phyloP scores from a whole-genome alignment of 2,113 vertebrate species.

The Mesembrinibis cayennensis region DNA sequence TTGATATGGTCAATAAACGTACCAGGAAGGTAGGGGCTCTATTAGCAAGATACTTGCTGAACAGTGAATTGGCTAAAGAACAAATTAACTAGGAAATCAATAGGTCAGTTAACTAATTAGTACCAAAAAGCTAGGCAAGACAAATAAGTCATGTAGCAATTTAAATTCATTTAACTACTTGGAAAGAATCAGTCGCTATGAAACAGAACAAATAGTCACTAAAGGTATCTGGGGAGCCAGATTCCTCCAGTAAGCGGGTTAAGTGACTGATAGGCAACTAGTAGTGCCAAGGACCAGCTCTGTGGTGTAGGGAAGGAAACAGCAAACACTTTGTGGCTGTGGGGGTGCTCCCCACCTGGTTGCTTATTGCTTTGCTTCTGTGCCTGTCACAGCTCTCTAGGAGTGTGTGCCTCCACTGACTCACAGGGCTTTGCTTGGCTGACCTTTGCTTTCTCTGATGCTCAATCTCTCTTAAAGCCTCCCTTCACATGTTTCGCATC shows the following conservation, averaged over 20 bases:
- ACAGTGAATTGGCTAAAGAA: not conserved
- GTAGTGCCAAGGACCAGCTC: not conserved
- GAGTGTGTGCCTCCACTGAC: not conserved
- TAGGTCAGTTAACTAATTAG: not conserved
- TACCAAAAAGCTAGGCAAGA: not conserved
- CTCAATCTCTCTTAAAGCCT: not conserved
- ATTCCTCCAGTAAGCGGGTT: not conserved
- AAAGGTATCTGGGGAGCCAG: not conserved
- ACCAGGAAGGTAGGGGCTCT: not conserved
- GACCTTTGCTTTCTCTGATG: not conserved
- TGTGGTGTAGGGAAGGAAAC: not conserved
- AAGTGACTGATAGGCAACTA: not conserved
- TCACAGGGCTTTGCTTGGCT: fast-evolving
- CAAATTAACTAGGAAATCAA: not conserved
- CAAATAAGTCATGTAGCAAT: not conserved
- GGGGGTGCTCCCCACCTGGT: not conserved
- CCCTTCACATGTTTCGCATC: not conserved
- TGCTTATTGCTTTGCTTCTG: not conserved
- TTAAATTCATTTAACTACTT: not conserved
- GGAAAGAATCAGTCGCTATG: not conserved
- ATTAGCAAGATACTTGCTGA: not conserved
- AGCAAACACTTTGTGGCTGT: not conserved
- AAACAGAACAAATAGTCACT: not conserved
- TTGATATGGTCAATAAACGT: not conserved
- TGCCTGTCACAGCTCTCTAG: not conserved